Evolutionary conservation across 2,797 vertebrate genomes (phyloP), one percentile per base, ranked within the genome.

Genomic region (Centropyge bicolor): DNA sequence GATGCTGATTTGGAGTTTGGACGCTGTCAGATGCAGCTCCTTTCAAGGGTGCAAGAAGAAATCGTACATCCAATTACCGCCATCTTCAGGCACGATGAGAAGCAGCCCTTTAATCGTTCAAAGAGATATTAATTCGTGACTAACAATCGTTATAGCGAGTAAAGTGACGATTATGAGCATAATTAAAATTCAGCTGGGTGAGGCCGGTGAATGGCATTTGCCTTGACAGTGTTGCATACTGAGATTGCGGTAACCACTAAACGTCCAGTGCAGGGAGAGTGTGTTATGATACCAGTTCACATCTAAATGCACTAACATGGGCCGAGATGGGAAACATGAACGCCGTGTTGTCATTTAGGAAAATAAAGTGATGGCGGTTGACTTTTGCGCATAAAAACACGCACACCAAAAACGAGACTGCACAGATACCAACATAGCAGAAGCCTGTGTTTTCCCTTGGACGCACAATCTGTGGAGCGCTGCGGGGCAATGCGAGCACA

Each of bases 41-140:
- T 82, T 76, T 70, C 74, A 76, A 62, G 66, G 66, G 71, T 60
- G 72, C 66, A 71, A 79, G 62, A 83, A 73, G 71, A 81, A 76
- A 86, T 83, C 69, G 48, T 36, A 79, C 83, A 93, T 93, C 91
- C 92, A 94, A 93, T 93, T 93, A 95, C 92, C 88, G 94, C 94
- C 94, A 94, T 94, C 93, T 95, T 94, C 93, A 95, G 94, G 95
- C 93, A 74, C 85, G 62, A 76, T 13, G 71, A 79, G 87, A 91
- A 85, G 35, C 55, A 83, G 52, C 35, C 71, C 69, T 75, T 54
- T 14, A 54, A 68, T 84, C 68, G 55, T 62, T 54, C n/a, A 40
- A 57, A 61, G 79, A 57, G 79, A 64, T 71, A 76, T 40, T 76
- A 84, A 86, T 88, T 90, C 88, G 90, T 94, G 92, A 92, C 88